Evolutionary conservation across 2,888 invertebrate genomes (phyloP), one percentile per base, ranked within the genome.

Genomic region (Sarcophaga subvicina): DNA sequence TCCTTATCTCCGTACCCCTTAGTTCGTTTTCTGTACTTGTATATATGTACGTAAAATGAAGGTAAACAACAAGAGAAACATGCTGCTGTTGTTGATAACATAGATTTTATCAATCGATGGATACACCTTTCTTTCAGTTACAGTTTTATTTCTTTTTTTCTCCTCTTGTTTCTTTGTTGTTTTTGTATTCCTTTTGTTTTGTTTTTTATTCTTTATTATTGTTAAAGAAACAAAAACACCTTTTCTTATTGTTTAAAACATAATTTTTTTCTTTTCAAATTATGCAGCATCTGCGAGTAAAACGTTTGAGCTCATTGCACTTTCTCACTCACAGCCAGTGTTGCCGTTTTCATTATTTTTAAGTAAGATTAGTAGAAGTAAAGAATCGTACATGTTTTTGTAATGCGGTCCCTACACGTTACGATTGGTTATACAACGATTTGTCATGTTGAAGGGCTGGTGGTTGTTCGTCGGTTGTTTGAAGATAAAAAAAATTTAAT

Each of bases 31-130:
- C 12, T 14, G 0, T 54, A 54, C 12, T 17, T 12, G 12, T 10
- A 14, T 2, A 2, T 8, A 37, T 37, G 37, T 10, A 37, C 37
- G 37, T 37, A 8, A 37, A 54, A 54, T 54, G 17, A 54, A 54
- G 54, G 17, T 17, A 54, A 71, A 78, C 14, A 60, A 17, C 22
- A 11, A 49, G 6, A 54, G 54, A 17, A 77, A 71, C 20, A 60
- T 82, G 37, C 54, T 70, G 37, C 63, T 70, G 62, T 62, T 81
- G 59, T 64, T 85, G 78, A 78, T 85, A 84, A 80, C 64, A 75
- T 49, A 71, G 75, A 84, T 82, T 80, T 83, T 67, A 86, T 86
- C 86, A 83, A 80, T 76, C 47, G 76, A n/a, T 63, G 12, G 71
- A 79, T 83, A 67, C 84, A 80, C 80, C 80, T 76, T 80, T 76